Conservation (phyloP, 2,113 vertebrate genomes). For the Rhabdomys dilectus region DNA sequence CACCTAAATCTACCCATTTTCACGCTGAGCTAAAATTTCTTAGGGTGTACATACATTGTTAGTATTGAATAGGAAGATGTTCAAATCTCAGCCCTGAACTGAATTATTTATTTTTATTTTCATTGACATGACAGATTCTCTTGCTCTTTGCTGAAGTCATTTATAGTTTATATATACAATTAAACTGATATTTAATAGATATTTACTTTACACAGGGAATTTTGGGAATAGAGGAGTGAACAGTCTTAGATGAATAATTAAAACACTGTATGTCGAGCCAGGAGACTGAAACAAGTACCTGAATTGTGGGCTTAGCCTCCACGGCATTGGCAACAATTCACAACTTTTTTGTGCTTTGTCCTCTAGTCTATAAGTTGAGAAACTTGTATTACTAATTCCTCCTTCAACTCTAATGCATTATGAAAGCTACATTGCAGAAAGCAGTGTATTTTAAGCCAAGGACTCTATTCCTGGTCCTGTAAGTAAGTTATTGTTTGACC, state of each 20-base stretch:
- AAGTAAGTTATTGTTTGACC: slow-evolving; percentile 79
- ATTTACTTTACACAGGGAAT: background rate
- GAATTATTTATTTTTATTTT: slow-evolving; percentile 2
- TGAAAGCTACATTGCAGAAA: slow-evolving; percentile 52
- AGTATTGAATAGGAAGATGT: background rate
- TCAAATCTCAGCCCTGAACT: background rate
- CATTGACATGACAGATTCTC: background rate
- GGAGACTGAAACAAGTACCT: background rate
- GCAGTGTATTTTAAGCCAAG: slow-evolving; percentile 60
- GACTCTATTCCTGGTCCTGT: slow-evolving; percentile 58
- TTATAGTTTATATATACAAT: background rate
- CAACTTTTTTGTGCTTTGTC: slow-evolving; percentile 10
- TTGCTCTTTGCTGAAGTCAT: background rate
- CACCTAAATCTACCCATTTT: background rate
- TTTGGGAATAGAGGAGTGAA: background rate
- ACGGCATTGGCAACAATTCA: background rate
- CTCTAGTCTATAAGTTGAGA: slow-evolving; percentile 40
- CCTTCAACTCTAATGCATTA: slow-evolving; percentile 55
- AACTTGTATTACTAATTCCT: slow-evolving; percentile 14
- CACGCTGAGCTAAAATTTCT: background rate
- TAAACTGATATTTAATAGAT: background rate
- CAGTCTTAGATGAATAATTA: background rate
- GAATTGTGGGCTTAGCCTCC: background rate
- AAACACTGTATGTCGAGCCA: background rate
- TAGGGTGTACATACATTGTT: background rate